A percentile compares a stretch with the other conserved stretches of the same genome.
Conservation (phyloP, 2,888 invertebrate genomes). For the Pammene aurita region DNA sequence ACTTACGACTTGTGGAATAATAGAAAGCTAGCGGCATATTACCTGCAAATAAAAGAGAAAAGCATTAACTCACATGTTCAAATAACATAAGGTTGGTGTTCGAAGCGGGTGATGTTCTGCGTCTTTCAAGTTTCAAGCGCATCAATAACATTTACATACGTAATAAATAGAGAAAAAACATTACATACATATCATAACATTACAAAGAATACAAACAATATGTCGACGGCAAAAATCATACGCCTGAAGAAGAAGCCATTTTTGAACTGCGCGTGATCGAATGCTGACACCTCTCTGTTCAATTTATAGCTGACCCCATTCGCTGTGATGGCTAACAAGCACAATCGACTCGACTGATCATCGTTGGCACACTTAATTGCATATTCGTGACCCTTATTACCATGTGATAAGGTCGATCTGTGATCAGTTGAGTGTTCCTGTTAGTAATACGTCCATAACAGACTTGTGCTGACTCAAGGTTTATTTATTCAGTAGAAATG, state of each 20-base stretch:
- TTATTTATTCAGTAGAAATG: conserved; percentile 32
- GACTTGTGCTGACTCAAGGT: conserved; percentile 11
- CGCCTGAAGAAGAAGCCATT: neutral
- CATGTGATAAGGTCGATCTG: no score
- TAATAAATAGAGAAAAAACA: no score
- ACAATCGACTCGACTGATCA: conserved; percentile 4
- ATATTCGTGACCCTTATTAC: no score
- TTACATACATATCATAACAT: no score
- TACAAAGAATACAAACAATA: no score
- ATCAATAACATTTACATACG: no score
- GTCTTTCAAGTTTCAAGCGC: no score
- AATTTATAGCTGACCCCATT: conserved; percentile 24
- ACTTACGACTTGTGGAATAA: conserved; percentile 6
- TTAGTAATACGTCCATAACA: neutral
- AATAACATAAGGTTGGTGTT: neutral
- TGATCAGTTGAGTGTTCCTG: no score
- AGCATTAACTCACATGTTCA: conserved; percentile 13
- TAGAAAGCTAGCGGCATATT: conserved; percentile 19
- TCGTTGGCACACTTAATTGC: neutral
- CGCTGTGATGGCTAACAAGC: conserved; percentile 14
- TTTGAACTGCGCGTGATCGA: neutral
- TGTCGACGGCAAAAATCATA: no score
- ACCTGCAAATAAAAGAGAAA: conserved; percentile 34
- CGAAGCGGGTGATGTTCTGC: no score
- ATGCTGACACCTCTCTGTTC: conserved; percentile 17